Base-by-base conservation (phyloP, 2,113 vertebrate species). In the Copsychus sechellarum region DNA sequence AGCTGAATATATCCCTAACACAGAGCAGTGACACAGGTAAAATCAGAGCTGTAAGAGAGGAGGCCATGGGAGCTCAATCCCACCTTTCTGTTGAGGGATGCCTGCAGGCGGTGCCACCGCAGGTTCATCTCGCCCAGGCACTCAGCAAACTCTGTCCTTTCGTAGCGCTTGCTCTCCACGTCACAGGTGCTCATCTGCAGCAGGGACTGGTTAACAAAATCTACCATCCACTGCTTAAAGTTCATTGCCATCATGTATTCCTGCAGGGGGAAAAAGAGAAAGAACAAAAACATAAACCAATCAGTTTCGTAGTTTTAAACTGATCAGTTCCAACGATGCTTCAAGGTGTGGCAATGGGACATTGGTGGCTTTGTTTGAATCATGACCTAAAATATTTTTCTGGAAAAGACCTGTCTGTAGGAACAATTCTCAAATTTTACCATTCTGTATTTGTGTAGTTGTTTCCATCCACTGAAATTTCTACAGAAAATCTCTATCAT, bases 111-210 rank as follows among this genome's bases (percentile, higher is more conserved):
- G 78, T 98, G 97, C 99, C 99, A 99, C 36, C 73, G 97, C 47
- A 97, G 91, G 96, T 98, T 98, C 95, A 99, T 93, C 25, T 96
- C 91, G 3, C 99, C 99, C 53, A 98, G 98, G 65, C 97, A 97
- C 93, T 99, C 99, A 0, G 99, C 98, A 83, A 99, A 99, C 56
- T 96, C 97, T 2, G 97, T 99, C 91, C 96, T 97, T 26, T 98
- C 97, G 4, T 98, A 98, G 47, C 98, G 97, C 87, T 98, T 97
- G 96, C 96, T 97, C 87, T 98, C 98, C 29, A 97, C 97, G 2
- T 98, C 97, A 22, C 97, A 93, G 48, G 98, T 98, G 91, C 98
- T 98, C 24, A 97, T 90, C 91, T 98, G 98, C 65, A 98, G 92
- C 38, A 98, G 93, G 0, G 98, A 98, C 96, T 98, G 99, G 97